Conservation (phyloP, 1,140 invertebrate species). For the Zophobas atratus region DNA sequence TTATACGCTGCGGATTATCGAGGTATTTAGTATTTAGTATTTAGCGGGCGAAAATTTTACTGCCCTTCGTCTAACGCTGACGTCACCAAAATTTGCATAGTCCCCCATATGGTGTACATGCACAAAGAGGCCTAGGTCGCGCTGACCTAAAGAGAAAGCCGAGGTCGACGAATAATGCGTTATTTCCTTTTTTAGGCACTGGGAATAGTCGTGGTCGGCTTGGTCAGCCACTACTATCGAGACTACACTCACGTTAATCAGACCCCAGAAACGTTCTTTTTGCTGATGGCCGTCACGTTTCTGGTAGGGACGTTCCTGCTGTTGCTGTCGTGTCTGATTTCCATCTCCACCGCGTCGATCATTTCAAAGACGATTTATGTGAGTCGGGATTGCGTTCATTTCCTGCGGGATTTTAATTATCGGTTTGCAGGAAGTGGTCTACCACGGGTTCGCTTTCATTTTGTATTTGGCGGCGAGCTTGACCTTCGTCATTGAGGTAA, state of each 20-base stretch:
- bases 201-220: constrained; percentile 79
- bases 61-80: no score
- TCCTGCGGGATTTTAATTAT: background rate
- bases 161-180: constrained; percentile 1
- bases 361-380: constrained; percentile 89
- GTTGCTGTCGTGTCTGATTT: constrained; percentile 80
- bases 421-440: constrained; percentile 80
- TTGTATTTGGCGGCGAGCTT: constrained; percentile 79
- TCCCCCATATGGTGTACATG: background rate
- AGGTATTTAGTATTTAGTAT: no score
- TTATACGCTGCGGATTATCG: no score
- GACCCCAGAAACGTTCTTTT: constrained; percentile 79
- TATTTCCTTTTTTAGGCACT: constrained; percentile 75
- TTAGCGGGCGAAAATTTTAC: no score
- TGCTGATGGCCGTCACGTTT: constrained; percentile 81
- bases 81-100: background rate
- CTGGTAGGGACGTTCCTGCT: constrained; percentile 84
- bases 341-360: constrained; percentile 83
- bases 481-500: constrained; percentile 76
- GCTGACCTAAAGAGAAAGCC: constrained; percentile 8
- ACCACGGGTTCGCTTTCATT: constrained; percentile 80
- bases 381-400: constrained; percentile 70
- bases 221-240: constrained; percentile 70
- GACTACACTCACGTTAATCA: constrained; percentile 57
- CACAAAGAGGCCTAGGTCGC: constrained; percentile 25